A percentile compares a stretch with the other conserved stretches of the same genome.
Conservation (phyloP, 2,888 invertebrate genomes). For the Agonopterix alstromeriana region DNA sequence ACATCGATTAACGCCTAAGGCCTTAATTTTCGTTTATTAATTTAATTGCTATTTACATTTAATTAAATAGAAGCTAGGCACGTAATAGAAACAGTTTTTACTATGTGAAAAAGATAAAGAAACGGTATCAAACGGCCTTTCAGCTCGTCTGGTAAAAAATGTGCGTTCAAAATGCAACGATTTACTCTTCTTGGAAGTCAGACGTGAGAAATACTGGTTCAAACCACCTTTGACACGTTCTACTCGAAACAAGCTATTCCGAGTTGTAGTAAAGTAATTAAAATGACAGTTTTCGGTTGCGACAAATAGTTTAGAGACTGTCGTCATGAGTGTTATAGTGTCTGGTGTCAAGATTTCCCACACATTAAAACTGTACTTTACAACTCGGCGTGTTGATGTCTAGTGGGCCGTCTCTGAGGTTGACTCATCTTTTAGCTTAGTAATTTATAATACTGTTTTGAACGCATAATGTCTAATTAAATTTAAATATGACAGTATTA, state of each 20-base stretch:
- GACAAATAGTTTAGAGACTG: slow-evolving; percentile 8
- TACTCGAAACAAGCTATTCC: slow-evolving; percentile 31
- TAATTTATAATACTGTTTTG: no score
- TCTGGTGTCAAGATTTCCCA: slow-evolving; percentile 29
- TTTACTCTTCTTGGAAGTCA: not conserved
- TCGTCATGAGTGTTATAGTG: slow-evolving; percentile 12
- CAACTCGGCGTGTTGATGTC: slow-evolving; percentile 19
- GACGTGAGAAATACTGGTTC: slow-evolving; percentile 39
- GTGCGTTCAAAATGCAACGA: not conserved
- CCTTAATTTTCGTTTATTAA: slow-evolving; percentile 3
- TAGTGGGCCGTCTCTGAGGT: slow-evolving; percentile 25
- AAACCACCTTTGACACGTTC: slow-evolving; percentile 51
- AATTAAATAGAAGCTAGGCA: not conserved
- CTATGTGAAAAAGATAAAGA: slow-evolving; percentile 1
- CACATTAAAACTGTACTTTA: slow-evolving; percentile 46
- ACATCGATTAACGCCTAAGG: slow-evolving; percentile 2
- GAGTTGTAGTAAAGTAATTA: slow-evolving; percentile 47
- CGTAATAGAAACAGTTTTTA: slow-evolving; percentile 1
- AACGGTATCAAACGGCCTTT: not conserved
- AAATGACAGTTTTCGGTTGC: slow-evolving; percentile 30
- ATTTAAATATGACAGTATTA: no score
- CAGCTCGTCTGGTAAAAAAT: not conserved
- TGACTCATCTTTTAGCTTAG: slow-evolving; percentile 33
- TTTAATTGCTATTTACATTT: not conserved
- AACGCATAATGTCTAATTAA: no score